phyloP scores from a whole-genome alignment of 23 tunicate species.

The Botrylloides violaceus region DNA sequence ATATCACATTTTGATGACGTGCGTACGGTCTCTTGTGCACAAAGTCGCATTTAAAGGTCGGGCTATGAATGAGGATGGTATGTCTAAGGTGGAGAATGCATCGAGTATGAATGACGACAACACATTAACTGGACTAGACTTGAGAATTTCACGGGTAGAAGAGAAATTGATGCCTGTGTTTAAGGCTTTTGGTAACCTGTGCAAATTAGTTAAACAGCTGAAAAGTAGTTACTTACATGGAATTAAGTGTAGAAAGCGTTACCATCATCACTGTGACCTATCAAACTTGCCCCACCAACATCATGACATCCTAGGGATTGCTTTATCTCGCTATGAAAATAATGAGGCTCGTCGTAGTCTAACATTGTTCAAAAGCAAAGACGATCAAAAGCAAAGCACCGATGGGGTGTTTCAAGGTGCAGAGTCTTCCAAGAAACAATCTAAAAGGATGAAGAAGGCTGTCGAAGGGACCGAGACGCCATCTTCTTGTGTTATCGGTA shows the following conservation, averaged over 20 bases:
- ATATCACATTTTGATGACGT: slow-evolving; percentile 26
- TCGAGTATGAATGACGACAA: too few species aligned
- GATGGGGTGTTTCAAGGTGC: not conserved
- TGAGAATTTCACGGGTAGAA: not conserved
- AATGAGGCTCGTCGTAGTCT: not conserved
- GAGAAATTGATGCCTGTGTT: slow-evolving; percentile 12
- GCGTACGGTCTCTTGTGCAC: not conserved
- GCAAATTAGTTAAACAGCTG: slow-evolving; percentile 30
- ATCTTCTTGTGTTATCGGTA: slow-evolving; percentile 34
- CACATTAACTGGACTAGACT: too few species aligned
- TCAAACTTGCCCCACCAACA: slow-evolving; percentile 38
- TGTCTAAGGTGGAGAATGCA: slow-evolving; percentile 16
- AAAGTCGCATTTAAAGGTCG: not conserved
- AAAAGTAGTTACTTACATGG: slow-evolving; percentile 67
- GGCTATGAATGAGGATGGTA: not conserved
- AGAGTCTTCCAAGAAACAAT: not conserved
- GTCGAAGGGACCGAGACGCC: slow-evolving; percentile 19
- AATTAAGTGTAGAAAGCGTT: slow-evolving; percentile 49
- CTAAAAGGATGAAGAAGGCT: not conserved
- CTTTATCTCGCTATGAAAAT: not conserved
- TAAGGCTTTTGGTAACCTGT: slow-evolving; percentile 11
- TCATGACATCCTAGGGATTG: slow-evolving; percentile 49
- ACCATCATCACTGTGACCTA: slow-evolving; percentile 59
- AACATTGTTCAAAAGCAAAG: not conserved
- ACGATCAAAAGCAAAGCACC: not conserved